A percentile compares a stretch with the other conserved stretches of the same genome.
Conservation (phyloP, 2,888 invertebrate genomes). For the Arrhopalites spinosus region DNA sequence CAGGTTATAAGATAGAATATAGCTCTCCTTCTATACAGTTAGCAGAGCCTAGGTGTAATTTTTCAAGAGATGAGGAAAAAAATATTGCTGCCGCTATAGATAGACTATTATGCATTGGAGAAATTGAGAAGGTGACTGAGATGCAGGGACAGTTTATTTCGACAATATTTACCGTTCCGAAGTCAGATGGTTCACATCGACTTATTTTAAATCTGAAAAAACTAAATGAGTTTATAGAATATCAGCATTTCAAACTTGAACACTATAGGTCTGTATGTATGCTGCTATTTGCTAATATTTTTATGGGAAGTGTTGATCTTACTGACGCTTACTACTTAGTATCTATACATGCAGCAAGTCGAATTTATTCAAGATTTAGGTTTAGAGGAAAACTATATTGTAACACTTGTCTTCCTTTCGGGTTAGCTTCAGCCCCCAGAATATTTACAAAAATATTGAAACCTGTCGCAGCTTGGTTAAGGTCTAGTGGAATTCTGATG, state of each 20-base stretch:
- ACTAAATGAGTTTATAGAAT: not conserved
- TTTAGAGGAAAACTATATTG: not conserved
- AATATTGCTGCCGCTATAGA: not conserved
- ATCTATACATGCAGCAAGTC: not conserved
- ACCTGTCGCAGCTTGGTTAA: slow-evolving; percentile 19
- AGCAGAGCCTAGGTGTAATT: not conserved
- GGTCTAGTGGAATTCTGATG: not conserved
- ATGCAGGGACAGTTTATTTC: slow-evolving; percentile 27
- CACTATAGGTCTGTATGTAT: not conserved
- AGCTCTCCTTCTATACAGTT: not conserved
- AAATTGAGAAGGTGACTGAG: not conserved
- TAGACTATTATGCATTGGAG: not conserved
- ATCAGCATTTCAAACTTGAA: not conserved
- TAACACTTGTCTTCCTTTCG: not conserved
- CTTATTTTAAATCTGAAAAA: not conserved
- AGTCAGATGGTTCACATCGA: not conserved
- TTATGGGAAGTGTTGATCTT: not conserved
- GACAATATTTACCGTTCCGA: slow-evolving; percentile 30
- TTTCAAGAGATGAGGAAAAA: not conserved
- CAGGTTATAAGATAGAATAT: not conserved
- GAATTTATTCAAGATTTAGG: not conserved
- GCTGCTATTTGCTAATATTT: not conserved
- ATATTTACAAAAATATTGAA: slow-evolving; percentile 14
- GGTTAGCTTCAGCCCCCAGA: not conserved
- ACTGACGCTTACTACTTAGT: slow-evolving; percentile 28